Evolutionary conservation across 2,797 vertebrate genomes (phyloP).

Genomic region (Perodicticus potto): DNA sequence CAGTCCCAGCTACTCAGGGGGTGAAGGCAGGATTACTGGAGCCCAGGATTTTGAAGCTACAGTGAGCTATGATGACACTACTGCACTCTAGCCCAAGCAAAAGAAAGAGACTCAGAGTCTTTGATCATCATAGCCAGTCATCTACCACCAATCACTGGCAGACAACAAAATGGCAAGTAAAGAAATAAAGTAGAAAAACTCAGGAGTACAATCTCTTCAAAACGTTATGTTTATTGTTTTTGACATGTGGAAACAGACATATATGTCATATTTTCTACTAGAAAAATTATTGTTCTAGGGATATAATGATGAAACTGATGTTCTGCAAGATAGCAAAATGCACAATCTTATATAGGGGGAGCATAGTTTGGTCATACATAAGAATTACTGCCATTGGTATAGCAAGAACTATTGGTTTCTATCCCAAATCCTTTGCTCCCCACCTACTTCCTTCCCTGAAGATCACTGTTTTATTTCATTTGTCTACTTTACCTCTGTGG

Average conservation of each 20-base stretch:
- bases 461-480: neutral
- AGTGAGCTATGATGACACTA: neutral
- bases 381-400: neutral
- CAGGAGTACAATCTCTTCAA: neutral
- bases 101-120: neutral
- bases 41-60: neutral
- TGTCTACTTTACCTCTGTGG: neutral
- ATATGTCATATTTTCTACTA: neutral
- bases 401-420: neutral
- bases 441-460: neutral
- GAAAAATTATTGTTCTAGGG: neutral
- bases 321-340: neutral
- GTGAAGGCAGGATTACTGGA: neutral
- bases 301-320: neutral
- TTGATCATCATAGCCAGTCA: neutral
- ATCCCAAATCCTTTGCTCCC: neutral
- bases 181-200: neutral
- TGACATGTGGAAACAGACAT: neutral
- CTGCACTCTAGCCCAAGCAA: neutral
- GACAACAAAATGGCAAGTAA: neutral
- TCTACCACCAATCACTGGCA: neutral
- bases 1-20: neutral
- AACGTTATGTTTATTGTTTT: neutral
- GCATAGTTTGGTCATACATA: neutral
- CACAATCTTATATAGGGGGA: neutral